These are phyloP conservation scores for Bradynema listronoti DNA, from an alignment of 1,140 invertebrate genomes.

Conservation along the genomic window DNA sequence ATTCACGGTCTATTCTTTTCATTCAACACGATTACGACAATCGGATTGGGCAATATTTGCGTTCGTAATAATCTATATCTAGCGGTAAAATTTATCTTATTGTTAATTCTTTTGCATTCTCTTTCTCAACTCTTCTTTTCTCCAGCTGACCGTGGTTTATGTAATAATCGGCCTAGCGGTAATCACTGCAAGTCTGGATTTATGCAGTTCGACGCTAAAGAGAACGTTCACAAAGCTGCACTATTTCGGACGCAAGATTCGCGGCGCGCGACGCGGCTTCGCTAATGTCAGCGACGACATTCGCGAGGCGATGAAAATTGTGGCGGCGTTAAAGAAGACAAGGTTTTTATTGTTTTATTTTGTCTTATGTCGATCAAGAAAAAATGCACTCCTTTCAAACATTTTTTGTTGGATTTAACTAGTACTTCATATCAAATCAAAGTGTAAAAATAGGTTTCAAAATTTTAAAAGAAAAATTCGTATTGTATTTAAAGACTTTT, in stretches of 20 bases:
- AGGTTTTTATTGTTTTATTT: slow-evolving; percentile 32
- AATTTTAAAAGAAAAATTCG: too few relatives aligned
- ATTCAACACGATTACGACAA: slow-evolving; percentile 58
- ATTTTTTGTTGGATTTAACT: not conserved
- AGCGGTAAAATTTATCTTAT: slow-evolving; percentile 25
- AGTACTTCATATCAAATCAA: not conserved
- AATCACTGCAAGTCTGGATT: slow-evolving; percentile 53
- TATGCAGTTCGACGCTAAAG: slow-evolving; percentile 54
- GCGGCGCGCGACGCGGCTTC: slow-evolving; percentile 49
- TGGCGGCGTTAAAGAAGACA: slow-evolving; percentile 56
- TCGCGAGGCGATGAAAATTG: slow-evolving; percentile 56
- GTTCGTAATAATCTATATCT: slow-evolving; percentile 51
- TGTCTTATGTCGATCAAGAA: slow-evolving; percentile 7
- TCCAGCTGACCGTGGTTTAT: slow-evolving; percentile 52
- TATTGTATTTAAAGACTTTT: too few relatives aligned
- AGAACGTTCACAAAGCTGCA: slow-evolving; percentile 56
- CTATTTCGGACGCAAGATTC: slow-evolving; percentile 57
- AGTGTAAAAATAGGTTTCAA: not conserved
- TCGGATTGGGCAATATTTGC: slow-evolving; percentile 55
- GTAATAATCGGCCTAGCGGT: slow-evolving; percentile 57
- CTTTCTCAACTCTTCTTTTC: not conserved
- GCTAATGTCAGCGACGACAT: slow-evolving; percentile 56
- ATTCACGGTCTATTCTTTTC: slow-evolving; percentile 57
- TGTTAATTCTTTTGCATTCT: slow-evolving; percentile 10
- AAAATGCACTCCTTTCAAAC: too few relatives aligned